phyloP scores from a whole-genome alignment of 2,797 vertebrate genomes.

The Sternotherus odoratus region DNA sequence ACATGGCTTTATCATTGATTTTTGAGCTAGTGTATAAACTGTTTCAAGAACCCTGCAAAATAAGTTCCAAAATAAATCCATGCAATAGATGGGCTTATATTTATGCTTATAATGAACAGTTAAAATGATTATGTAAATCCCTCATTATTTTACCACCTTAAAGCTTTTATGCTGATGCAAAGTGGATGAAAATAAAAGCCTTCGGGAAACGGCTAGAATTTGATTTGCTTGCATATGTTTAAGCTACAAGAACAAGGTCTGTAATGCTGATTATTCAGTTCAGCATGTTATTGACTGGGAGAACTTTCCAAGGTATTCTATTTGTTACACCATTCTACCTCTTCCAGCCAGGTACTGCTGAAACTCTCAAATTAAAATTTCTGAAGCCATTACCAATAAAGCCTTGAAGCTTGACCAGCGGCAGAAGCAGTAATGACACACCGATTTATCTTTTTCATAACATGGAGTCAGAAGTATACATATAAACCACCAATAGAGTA shows the following conservation, averaged over 20 bases:
- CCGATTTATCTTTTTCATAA: slow-evolving; percentile 40
- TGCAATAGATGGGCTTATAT: neutral
- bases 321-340: neutral
- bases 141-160: neutral
- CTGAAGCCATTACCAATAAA: neutral
- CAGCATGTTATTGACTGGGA: neutral
- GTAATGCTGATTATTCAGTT: neutral
- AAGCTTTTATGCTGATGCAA: neutral
- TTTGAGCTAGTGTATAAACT: neutral
- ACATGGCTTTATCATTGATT: accelerated
- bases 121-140: neutral
- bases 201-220: neutral
- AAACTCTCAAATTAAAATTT: slow-evolving; percentile 35
- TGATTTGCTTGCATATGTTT: neutral
- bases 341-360: neutral
- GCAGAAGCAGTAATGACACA: slow-evolving; percentile 20
- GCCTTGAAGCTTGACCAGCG: neutral
- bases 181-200: neutral
- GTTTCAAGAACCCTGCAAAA: neutral
- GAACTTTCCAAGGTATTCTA: neutral
- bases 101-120: neutral
- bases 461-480: neutral
- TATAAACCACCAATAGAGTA: neutral
- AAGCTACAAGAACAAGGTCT: neutral
- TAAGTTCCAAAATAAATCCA: neutral